phyloP scores from a whole-genome alignment of 2,888 invertebrate species.

The Dryobota labecula region DNA sequence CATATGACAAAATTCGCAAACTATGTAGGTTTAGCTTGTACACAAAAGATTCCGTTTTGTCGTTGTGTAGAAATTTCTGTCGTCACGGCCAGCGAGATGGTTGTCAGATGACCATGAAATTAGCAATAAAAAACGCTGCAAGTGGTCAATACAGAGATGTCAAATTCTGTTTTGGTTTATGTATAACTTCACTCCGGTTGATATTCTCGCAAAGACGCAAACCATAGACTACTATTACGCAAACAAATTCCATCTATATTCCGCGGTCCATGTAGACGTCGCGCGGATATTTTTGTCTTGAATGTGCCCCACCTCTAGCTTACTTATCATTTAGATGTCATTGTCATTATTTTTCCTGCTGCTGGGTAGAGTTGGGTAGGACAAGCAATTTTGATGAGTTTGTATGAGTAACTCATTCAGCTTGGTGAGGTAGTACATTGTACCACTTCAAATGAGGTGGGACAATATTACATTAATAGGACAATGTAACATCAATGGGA shows the following conservation, averaged over 20 bases:
- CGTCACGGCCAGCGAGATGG: conserved; percentile 87
- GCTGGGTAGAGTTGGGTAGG: no score
- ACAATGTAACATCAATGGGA: no score
- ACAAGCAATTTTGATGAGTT: no score
- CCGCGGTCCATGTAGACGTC: neutral
- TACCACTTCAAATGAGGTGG: no score
- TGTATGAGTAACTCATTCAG: no score
- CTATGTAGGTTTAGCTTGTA: conserved; percentile 75
- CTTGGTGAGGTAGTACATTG: no score
- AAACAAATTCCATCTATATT: no score
- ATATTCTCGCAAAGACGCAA: conserved; percentile 42
- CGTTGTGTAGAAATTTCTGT: conserved; percentile 82
- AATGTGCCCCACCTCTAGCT: neutral
- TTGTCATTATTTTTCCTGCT: neutral
- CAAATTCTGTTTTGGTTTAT: conserved; percentile 36
- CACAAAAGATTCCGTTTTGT: conserved; percentile 82
- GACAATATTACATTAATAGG: no score
- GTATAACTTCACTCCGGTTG: conserved; percentile 56
- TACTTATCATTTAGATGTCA: conserved; percentile 5
- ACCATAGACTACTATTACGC: no score
- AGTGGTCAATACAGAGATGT: conserved; percentile 66
- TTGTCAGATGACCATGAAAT: conserved; percentile 87
- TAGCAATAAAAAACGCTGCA: conserved; percentile 75
- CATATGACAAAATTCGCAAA: conserved; percentile 71
- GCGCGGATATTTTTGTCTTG: conserved; percentile 7